Conservation (phyloP, 2,797 vertebrate genomes). For the Loris lydekkerianus region DNA sequence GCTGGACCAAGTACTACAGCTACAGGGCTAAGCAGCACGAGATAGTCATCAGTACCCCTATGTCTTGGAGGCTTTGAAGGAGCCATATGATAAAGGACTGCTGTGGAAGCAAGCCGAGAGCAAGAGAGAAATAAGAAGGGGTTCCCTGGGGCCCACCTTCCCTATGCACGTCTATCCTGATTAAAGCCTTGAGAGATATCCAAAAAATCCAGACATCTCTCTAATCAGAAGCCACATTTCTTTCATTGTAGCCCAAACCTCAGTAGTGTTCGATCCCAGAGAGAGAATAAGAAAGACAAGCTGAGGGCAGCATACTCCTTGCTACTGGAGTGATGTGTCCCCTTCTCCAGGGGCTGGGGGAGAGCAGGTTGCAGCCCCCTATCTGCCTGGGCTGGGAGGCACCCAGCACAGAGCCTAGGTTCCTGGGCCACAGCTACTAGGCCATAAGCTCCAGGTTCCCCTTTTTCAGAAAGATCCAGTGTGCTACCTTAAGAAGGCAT, state of each 20-base stretch:
- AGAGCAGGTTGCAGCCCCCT: background rate
- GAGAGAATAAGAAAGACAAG: background rate
- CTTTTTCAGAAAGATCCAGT: constrained; percentile 78
- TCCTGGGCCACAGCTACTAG: background rate
- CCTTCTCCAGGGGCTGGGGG: background rate
- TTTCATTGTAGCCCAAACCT: background rate
- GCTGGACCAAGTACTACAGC: background rate
- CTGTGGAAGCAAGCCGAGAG: background rate
- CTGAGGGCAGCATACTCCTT: background rate
- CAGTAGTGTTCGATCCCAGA: background rate
- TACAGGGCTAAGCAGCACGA: background rate
- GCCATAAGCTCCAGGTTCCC: background rate
- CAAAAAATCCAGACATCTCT: background rate
- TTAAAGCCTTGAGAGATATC: background rate
- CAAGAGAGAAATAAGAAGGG: background rate
- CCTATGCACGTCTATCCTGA: background rate
- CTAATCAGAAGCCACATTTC: constrained; percentile 1
- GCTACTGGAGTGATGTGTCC: background rate
- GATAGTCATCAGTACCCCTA: background rate
- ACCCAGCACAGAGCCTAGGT: background rate
- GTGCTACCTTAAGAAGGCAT: constrained; percentile 89
- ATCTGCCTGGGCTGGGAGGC: background rate
- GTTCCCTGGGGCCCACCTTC: background rate
- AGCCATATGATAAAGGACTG: background rate
- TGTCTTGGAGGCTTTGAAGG: background rate